A percentile compares a stretch with the other conserved stretches of the same genome.
phyloP scores from a whole-genome alignment of 2,113 vertebrate genomes.

The Rhynchomys soricoides region DNA sequence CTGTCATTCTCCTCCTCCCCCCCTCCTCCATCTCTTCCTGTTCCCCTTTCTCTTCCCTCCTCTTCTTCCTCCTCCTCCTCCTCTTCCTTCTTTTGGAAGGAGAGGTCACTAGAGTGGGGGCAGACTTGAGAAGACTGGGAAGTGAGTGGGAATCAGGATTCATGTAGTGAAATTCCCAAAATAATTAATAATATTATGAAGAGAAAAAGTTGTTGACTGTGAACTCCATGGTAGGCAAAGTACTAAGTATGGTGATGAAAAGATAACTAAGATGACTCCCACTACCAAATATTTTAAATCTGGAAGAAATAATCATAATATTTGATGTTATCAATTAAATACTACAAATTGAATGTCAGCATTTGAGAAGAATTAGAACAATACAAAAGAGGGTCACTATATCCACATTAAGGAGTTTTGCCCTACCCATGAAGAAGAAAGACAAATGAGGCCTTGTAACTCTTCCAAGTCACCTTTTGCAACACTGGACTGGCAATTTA shows the following conservation, averaged over 20 bases:
- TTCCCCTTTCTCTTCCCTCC: background rate
- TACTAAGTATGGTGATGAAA: background rate
- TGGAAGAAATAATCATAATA: background rate
- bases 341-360: background rate
- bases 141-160: background rate
- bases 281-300: background rate
- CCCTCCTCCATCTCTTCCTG: no score
- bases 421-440: background rate
- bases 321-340: background rate
- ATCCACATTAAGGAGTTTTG: background rate
- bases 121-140: background rate
- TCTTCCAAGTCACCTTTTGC: background rate
- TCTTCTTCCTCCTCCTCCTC: background rate
- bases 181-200: background rate
- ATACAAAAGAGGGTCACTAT: background rate
- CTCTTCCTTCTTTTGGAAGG: background rate
- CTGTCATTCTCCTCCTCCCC: no score
- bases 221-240: background rate
- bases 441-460: background rate
- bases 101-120: background rate
- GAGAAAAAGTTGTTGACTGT: background rate
- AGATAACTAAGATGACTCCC: background rate
- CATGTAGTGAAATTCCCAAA: background rate
- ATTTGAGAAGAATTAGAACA: background rate
- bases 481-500: background rate